Conservation (phyloP, 1,140 invertebrate species). For the Muscidifurax raptorellus region DNA sequence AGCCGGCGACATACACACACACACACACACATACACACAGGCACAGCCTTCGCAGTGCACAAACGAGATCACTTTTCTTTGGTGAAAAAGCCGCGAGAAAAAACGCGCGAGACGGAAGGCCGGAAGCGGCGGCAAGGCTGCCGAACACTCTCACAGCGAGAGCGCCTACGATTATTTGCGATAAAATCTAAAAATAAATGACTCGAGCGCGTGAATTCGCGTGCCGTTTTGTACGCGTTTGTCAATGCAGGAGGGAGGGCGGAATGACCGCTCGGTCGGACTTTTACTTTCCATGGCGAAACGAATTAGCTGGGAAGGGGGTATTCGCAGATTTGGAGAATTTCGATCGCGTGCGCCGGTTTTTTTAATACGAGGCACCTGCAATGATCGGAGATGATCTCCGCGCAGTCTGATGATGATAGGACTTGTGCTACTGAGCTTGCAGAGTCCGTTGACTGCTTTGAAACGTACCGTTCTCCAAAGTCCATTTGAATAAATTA, state of each 20-base stretch:
- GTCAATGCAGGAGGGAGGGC: no score
- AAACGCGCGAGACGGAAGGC: constrained; percentile 31
- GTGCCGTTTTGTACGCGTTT: neutral
- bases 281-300: constrained; percentile 1
- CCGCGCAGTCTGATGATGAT: neutral
- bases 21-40: no score
- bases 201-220: neutral
- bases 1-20: neutral
- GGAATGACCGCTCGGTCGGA: no score
- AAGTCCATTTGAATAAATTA: neutral
- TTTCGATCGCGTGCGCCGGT: no score
- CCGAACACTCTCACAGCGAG: constrained; percentile 14
- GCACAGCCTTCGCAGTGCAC: neutral
- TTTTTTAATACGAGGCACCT: no score
- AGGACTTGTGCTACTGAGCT: neutral
- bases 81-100: constrained; percentile 16
- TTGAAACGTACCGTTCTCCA: neutral
- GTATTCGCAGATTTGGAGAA: no score
- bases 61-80: constrained; percentile 10
- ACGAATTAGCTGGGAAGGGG: neutral
- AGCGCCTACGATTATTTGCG: neutral
- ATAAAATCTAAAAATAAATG: constrained; percentile 6
- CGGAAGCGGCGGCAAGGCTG: constrained; percentile 43
- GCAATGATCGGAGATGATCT: neutral
- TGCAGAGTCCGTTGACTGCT: neutral